Evolutionary conservation across 2,888 invertebrate genomes (phyloP).

Genomic region (Augochlorella aurata): DNA sequence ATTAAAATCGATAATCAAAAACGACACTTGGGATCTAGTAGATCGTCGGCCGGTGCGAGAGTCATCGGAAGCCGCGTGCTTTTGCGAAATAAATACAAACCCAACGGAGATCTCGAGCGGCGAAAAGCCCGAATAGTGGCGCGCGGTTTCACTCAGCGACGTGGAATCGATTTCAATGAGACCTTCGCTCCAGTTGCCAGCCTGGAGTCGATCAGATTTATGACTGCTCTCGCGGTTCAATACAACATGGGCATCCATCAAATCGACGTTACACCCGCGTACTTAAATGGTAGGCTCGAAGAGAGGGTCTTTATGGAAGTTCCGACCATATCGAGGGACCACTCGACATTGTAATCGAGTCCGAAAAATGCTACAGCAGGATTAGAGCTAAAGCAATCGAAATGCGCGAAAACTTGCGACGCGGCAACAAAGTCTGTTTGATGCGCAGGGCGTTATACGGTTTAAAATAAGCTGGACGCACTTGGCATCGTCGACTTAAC

Average conservation of each 20-base stretch:
- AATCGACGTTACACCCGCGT: neutral
- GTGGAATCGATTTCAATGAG: neutral
- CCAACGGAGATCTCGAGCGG: neutral
- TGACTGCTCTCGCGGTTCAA: neutral
- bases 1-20: neutral
- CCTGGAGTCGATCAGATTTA: too few relatives aligned
- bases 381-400: neutral
- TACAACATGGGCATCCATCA: neutral
- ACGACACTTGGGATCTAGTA: neutral
- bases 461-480: neutral
- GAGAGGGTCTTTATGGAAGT: neutral
- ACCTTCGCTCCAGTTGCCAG: neutral
- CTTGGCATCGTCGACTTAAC: neutral
- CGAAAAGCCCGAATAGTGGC: too few relatives aligned
- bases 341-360: neutral
- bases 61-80: conserved; percentile 5
- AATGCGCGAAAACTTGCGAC: neutral
- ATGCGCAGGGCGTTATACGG: neutral
- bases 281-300: neutral
- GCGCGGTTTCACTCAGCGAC: too few relatives aligned
- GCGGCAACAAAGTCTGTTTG: neutral
- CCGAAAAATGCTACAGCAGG: neutral
- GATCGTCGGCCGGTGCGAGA: neutral
- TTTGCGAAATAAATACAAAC: neutral
- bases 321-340: neutral